These are phyloP conservation scores for Athripsodes cinereus DNA, from an alignment of 2,888 invertebrate species.

Conservation along the genomic window DNA sequence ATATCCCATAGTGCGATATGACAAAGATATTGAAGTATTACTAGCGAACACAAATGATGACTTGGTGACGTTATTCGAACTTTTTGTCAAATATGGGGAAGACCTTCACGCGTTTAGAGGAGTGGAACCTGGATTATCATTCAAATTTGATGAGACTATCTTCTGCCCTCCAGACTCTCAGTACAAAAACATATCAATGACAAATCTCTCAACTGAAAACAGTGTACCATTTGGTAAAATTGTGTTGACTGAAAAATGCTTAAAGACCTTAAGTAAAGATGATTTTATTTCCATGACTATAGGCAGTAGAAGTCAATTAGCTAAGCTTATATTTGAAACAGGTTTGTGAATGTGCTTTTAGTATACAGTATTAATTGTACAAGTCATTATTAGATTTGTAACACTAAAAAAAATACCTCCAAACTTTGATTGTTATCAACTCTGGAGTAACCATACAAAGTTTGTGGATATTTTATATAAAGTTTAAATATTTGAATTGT, in stretches of 20 bases:
- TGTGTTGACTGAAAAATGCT: constrained; percentile 21
- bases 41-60: constrained; percentile 39
- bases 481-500: too few species aligned
- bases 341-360: constrained; percentile 5
- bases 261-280: constrained; percentile 26
- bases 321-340: constrained; percentile 50
- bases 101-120: constrained; percentile 69
- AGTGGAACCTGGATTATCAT: constrained; percentile 67
- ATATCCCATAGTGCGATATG: constrained; percentile 57
- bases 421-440: too few species aligned
- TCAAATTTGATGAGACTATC: constrained; percentile 29
- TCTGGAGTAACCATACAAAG: too few species aligned
- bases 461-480: too few species aligned
- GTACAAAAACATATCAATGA: constrained; percentile 16
- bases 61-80: constrained; percentile 55
- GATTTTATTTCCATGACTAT: constrained; percentile 33
- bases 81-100: constrained; percentile 60
- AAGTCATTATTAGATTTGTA: not conserved
- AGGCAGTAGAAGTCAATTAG: constrained; percentile 49
- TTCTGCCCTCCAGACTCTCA: constrained; percentile 24
- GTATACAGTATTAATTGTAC: not conserved
- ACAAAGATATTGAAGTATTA: constrained; percentile 57
- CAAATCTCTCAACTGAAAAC: not conserved
- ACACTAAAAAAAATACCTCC: too few species aligned
- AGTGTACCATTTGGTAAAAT: constrained; percentile 17